Evolutionary conservation across 2,113 vertebrate genomes (phyloP), one percentile per base, ranked within the genome.

Genomic region (Diadophis punctatus): DNA sequence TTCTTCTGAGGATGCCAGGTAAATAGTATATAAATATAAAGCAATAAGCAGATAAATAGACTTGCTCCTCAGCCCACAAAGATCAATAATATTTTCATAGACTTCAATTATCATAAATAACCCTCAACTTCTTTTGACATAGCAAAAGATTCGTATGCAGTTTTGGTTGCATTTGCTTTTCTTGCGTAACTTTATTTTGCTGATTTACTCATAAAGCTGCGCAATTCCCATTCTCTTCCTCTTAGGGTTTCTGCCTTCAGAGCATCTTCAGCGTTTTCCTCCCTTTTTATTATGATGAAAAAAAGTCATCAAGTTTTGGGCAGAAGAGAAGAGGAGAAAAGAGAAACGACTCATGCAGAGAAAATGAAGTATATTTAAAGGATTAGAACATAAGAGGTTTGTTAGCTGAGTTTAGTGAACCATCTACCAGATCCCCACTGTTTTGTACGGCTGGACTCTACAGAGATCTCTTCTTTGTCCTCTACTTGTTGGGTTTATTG

Each of bases 101-200:
- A 93, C 0, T 94, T 16, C 18, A 94, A 30, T 8, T 90, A 52
- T 43, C 89, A 43, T 58, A 93, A 95, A 93, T 89, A 95, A 90
- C 90, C 91, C 48, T 94, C 85, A 94, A 93, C 53, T 90, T 87
- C 90, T 94, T 95, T 88, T 90, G 8, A 49, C 53, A 84, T 74
- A 86, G 58, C 43, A 86, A 63, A 53, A 46, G 7, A 46, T n/a
- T 23, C 49, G 11, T 49, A 68, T 63, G 25, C 23, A 68, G 11
- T 10, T 86, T 86, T 6, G 58, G 46, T 20, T 51, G 22, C 74
- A 90, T 90, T 86, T 46, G 49, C 49, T n/a, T 39, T 20, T n/a
- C 11, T 68, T n/a, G 52, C 4, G 7, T n/a, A 43, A 63, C 39
- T 53, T 90, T 46, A 8, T 52, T 53, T 90, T 30, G 27, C 34